Conservation (phyloP, 2,888 invertebrate genomes). For the Zaprionus bogoriensis region DNA sequence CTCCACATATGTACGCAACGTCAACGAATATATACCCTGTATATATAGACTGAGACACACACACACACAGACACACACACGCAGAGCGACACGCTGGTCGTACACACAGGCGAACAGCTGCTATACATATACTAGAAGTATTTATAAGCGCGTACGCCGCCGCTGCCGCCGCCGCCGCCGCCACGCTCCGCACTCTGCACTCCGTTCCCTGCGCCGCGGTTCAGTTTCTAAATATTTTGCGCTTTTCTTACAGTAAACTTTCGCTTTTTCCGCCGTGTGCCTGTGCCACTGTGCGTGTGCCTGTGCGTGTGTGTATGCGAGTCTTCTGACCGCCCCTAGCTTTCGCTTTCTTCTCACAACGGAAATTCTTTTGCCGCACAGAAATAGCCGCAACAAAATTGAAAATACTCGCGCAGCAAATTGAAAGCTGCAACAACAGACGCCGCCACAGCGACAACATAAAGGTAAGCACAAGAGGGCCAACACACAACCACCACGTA, state of each 20-base stretch:
- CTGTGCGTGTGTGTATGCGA: slow-evolving; percentile 19
- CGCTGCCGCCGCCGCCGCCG: background rate
- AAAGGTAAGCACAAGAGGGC: slow-evolving; percentile 55
- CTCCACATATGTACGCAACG: slow-evolving; percentile 32
- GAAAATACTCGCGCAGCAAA: slow-evolving; percentile 26
- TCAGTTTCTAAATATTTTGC: slow-evolving; percentile 47
- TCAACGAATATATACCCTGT: slow-evolving; percentile 10
- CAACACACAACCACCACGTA: slow-evolving; percentile 12
- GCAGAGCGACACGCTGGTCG: slow-evolving; percentile 10
- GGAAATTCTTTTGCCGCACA: slow-evolving; percentile 66
- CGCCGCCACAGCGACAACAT: slow-evolving; percentile 21
- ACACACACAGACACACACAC: slow-evolving; percentile 10
- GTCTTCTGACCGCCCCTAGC: slow-evolving; percentile 46
- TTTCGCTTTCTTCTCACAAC: slow-evolving; percentile 63
- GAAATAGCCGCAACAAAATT: slow-evolving; percentile 47
- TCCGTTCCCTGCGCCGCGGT: slow-evolving; percentile 36
- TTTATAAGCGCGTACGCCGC: slow-evolving; percentile 59
- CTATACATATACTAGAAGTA: slow-evolving; percentile 67
- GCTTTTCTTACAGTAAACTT: slow-evolving; percentile 66
- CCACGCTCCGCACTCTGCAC: too few relatives aligned
- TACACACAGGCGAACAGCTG: slow-evolving; percentile 55
- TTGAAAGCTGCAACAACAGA: slow-evolving; percentile 54
- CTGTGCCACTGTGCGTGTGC: slow-evolving; percentile 2
- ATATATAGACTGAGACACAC: slow-evolving; percentile 4
- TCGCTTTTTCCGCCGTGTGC: too few relatives aligned